Evolutionary conservation across 2,797 vertebrate species (phyloP), one percentile per base, ranked within the genome.

Genomic region (Spondyliosoma cantharus): DNA sequence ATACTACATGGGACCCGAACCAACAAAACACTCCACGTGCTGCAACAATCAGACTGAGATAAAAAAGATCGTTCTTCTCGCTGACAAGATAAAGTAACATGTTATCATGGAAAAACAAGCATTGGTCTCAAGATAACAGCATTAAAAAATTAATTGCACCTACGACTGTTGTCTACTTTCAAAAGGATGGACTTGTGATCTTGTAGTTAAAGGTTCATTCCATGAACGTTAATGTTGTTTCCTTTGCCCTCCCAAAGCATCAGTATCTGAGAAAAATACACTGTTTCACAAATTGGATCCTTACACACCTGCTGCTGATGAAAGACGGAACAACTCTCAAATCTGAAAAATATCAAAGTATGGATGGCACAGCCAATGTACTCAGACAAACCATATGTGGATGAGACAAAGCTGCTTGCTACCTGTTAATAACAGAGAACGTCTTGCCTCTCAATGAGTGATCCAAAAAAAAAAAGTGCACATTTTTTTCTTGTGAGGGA

Each of bases 401-500:
- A 73, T 78, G 64, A 61, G 13, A 78, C 46, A 46, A 32, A 14
- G 15, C 42, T 0, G 16, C 37, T 63, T 16, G n/a, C 27, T 32
- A 0, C 19, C 29, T 53, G 29, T 71, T 80, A 62, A 71, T 71
- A 71, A 60, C 43, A 14, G 16, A 60, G 8, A 11, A 16, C 25
- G 27, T 54, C 62, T 76, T 46, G 61, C 59, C 60, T 64, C 48
- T 48, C 50, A 2, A 24, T 70, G 73, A 81, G 46, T 22, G 19
- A 88, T 78, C 62, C 12, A 22, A 48, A 75, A 68, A 62, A 53
- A 75, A 29, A 24, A 66, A n/a, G 59, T 48, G 63, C 84, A 61
- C 62, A 72, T 85, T 77, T 72, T 72, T 80, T 85, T 73, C 81
- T 80, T 43, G 75, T 79, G 88, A 88, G 63, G 22, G 50, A 74